Evolutionary conservation across 1,140 invertebrate genomes (phyloP).

Genomic region (Calycopis cecrops): DNA sequence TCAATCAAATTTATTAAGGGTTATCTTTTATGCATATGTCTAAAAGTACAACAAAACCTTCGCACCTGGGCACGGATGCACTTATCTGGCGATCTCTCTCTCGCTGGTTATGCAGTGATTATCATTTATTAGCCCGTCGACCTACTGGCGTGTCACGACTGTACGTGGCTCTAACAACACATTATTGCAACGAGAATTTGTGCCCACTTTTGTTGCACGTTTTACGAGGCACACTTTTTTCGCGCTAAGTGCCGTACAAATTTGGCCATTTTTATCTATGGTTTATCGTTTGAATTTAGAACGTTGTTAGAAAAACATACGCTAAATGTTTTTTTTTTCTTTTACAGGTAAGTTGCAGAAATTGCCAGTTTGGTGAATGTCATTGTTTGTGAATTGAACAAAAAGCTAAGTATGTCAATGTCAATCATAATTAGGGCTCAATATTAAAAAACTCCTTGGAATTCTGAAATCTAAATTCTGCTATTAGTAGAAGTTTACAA

Average conservation of each 20-base stretch:
- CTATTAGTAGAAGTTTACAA: too few species aligned
- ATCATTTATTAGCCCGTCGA: constrained; percentile 45
- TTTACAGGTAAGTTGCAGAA: constrained; percentile 35
- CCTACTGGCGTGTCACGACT: constrained; percentile 47
- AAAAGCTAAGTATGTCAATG: background rate
- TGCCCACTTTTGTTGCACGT: constrained; percentile 8
- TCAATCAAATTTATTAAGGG: too few species aligned
- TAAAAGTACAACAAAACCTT: too few species aligned
- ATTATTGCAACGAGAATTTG: constrained; percentile 5
- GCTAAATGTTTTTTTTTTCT: constrained; percentile 19
- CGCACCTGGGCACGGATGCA: too few species aligned
- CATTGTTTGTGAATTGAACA: background rate
- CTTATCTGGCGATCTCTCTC: too few species aligned
- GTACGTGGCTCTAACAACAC: background rate
- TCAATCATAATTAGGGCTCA: too few species aligned
- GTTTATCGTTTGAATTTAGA: constrained; percentile 4
- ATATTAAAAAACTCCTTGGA: too few species aligned
- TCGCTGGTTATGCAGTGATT: constrained; percentile 26
- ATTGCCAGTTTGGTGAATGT: background rate
- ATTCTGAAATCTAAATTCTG: too few species aligned
- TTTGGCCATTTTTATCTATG: too few species aligned
- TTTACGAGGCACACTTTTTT: background rate
- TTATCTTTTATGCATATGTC: too few species aligned
- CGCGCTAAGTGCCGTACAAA: background rate
- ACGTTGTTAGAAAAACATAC: background rate